phyloP scores from a whole-genome alignment of 2,113 vertebrate genomes.

The Hippoglossus stenolepis region DNA sequence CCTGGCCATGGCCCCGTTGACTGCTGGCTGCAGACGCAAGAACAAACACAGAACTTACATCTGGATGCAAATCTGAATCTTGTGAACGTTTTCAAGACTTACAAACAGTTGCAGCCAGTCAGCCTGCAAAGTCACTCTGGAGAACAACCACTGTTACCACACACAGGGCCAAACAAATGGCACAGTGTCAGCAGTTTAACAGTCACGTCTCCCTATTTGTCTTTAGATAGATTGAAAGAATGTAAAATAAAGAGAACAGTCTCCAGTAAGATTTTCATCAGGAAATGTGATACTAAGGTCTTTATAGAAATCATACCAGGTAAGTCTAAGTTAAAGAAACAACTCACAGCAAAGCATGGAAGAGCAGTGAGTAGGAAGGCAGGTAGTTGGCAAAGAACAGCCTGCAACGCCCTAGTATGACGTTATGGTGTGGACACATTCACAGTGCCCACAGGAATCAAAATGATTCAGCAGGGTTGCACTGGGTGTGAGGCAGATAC shows the following conservation, averaged over 20 bases:
- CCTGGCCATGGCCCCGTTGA: constrained; percentile 1
- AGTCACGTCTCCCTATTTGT: constrained; percentile 8
- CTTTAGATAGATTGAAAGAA: constrained; percentile 23
- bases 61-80: constrained; percentile 25
- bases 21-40: constrained; percentile 28
- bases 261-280: background rate
- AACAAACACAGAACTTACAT: constrained; percentile 22
- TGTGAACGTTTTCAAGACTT: background rate
- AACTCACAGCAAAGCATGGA: background rate
- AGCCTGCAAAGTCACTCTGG: constrained; percentile 11
- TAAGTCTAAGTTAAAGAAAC: background rate
- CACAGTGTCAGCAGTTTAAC: constrained; percentile 33
- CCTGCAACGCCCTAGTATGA: constrained; percentile 39
- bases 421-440: constrained; percentile 46
- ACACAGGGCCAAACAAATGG: constrained; percentile 5
- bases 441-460: constrained; percentile 58
- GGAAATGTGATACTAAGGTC: background rate
- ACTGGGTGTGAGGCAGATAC: constrained; percentile 19
- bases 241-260: constrained; percentile 19
- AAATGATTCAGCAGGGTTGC: constrained; percentile 44
- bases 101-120: constrained; percentile 14
- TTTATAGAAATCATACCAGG: background rate
- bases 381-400: constrained; percentile 19
- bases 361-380: background rate
- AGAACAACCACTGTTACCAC: constrained; percentile 11